phyloP scores from a whole-genome alignment of 2,113 vertebrate genomes.

The Polypterus bichir region DNA sequence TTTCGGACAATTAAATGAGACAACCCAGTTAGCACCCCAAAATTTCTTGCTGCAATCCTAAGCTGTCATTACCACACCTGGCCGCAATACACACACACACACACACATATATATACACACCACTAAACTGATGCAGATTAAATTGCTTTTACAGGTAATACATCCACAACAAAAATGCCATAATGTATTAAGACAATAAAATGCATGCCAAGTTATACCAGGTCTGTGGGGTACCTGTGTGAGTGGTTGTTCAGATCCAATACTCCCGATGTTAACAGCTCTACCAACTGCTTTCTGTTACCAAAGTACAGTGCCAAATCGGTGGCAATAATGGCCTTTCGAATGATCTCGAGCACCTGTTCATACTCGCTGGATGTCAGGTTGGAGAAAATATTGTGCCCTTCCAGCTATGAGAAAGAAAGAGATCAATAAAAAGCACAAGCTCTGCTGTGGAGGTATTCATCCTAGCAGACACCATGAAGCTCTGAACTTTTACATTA shows the following conservation, averaged over 20 bases:
- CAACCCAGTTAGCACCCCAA: no score
- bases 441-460: conserved; percentile 55
- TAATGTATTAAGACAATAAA: no score
- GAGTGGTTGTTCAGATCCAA: conserved; percentile 85
- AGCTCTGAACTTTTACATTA: no score
- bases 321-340: conserved; percentile 96
- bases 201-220: no score
- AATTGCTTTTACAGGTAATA: no score
- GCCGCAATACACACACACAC: no score
- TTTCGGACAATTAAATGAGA: no score
- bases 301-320: conserved; percentile 95
- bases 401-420: conserved; percentile 91
- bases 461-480: conserved; percentile 10
- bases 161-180: no score
- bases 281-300: conserved; percentile 85
- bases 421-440: conserved; percentile 68
- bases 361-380: conserved; percentile 93
- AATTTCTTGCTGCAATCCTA: no score
- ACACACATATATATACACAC: no score
- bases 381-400: conserved; percentile 98
- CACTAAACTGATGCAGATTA: no score
- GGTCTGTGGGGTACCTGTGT: conserved; percentile 60
- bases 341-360: conserved; percentile 94
- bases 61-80: no score
- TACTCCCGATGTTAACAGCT: conserved; percentile 56